Base-by-base conservation (phyloP, 2,113 vertebrate species). In the Pedetes capensis region DNA sequence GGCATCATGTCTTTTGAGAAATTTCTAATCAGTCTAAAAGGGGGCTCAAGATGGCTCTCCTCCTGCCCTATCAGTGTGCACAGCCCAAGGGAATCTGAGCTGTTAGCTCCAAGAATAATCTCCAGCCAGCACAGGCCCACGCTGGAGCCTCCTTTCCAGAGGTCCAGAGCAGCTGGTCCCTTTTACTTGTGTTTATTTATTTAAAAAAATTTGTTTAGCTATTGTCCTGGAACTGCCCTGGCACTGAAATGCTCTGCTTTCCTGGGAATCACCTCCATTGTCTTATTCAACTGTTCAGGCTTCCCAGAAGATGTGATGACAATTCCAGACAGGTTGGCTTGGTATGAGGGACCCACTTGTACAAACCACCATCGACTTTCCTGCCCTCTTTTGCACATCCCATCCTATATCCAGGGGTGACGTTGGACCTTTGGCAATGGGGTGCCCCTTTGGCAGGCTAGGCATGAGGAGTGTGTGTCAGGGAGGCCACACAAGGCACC, bases 21-120 rank as follows among this genome's bases (percentile, higher is more conserved):
- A 81, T 87, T 91, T 91, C 75, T 87, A 55, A 91, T 96, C 59
- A 84, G 79, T 34, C 83, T 89, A 49, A 95, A 88, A 95, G 22
- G 79, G 57, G 20, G 27, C 8, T 92, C 59, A 0, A 7, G 22
- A 17, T 63, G 49, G 10, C 80, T 76, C 12, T 92, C 64, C 89
- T 66, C 61, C 44, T 89, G 47, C 74, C 42, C 72, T 85, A 53
- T 95, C 82, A 39, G 66, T 59, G 89, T 95, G 55, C 90, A 84
- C 61, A 51, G 32, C 95, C 7, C 47, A 66, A 57, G 96, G 32
- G 76, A 95, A 87, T 80, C 71, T 39, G 47, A 37, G 44, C 76
- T 71, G 32, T 91, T 87, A 23, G 51, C 63, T 87, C 82, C 39
- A 64, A 83, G 94, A 96, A 93, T 80, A 94, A 91, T 80, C 61